A percentile compares a stretch with the other conserved stretches of the same genome.
Evolutionary conservation across 1,140 invertebrate genomes (phyloP).

Genomic region (Neodiprion virginianus): DNA sequence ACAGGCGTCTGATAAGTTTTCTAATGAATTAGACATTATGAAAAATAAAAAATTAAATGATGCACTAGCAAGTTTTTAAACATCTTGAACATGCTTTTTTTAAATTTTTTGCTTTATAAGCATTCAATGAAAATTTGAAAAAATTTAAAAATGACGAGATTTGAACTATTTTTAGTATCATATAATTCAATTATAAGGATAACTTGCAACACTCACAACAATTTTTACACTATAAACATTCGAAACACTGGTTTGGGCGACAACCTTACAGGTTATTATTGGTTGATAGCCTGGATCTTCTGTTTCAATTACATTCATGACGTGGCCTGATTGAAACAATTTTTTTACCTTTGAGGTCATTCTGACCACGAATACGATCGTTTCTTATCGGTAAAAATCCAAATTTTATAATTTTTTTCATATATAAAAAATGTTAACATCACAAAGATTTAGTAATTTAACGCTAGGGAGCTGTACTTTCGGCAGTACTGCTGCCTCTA

Average conservation of each 20-base stretch:
- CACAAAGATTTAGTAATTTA: no score
- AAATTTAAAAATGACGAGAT: no score
- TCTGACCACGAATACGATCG: constrained; percentile 14
- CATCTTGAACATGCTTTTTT: no score
- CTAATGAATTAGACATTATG: no score
- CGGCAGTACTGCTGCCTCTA: no score
- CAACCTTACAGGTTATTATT: constrained; percentile 18
- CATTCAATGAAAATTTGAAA: no score
- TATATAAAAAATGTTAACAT: background rate
- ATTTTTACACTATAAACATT: constrained; percentile 24
- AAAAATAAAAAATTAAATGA: no score
- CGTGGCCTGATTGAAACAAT: constrained; percentile 21
- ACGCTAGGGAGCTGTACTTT: no score
- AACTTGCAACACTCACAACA: constrained; percentile 10
- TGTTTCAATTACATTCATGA: constrained; percentile 18
- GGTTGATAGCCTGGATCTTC: background rate
- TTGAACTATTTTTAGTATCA: background rate
- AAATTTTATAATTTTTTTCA: constrained; percentile 20
- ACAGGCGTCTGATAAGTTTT: no score
- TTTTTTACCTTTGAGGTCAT: constrained; percentile 18
- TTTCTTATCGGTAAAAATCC: constrained; percentile 16
- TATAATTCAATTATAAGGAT: no score
- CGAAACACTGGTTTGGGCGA: constrained; percentile 22
- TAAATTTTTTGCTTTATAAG: no score
- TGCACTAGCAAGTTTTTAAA: background rate